Base-by-base conservation (phyloP, 2,888 invertebrate species). In the Eupithecia centaureata region DNA sequence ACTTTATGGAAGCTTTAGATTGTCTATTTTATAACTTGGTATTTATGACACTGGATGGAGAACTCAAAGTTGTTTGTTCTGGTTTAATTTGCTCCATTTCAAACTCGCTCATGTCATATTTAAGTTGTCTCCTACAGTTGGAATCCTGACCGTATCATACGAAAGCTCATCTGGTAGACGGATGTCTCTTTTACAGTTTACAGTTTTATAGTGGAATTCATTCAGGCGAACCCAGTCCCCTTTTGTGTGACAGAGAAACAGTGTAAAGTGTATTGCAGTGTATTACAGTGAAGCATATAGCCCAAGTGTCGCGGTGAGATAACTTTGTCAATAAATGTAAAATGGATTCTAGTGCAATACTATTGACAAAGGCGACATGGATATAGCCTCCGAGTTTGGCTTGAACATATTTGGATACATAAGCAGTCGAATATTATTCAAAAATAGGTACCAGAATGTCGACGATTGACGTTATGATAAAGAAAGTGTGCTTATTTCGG, bases 21-120 rank as follows among this genome's bases (percentile, higher is more conserved):
- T 61, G 64, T 68, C 60, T 33, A 69, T 64, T 64, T 68, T 65
- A 68, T 59, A 61, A 58, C 28, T 30, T 4, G 52, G 33, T 62
- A 65, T 65, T n/a, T 63, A 66, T 58, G 25, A 32, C 22, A 51
- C 57, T 63, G 63, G 28, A 25, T 51, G 60, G n/a, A 64, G 61
- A 59, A 25, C 59, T 71, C 73, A 63, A 68, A 72, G 74, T 73
- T 81, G 73, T 82, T 82, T 82, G 76, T 72, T 61, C 73, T 76
- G 77, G 76, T 82, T 83, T 81, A 81, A 83, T 81, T 80, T 79
- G 77, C 73, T 76, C 70, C 67, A 71, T 74, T 76, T 74, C 67
- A 75, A 72, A 73, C 66, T 58, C 68, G 71, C 67, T 62, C 65
- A 54, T 73, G 68, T 67, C 71, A 72, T 73, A 75, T 74, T 77